Base-by-base conservation (phyloP, 2,113 vertebrate genomes). In the Ascaphus truei region DNA sequence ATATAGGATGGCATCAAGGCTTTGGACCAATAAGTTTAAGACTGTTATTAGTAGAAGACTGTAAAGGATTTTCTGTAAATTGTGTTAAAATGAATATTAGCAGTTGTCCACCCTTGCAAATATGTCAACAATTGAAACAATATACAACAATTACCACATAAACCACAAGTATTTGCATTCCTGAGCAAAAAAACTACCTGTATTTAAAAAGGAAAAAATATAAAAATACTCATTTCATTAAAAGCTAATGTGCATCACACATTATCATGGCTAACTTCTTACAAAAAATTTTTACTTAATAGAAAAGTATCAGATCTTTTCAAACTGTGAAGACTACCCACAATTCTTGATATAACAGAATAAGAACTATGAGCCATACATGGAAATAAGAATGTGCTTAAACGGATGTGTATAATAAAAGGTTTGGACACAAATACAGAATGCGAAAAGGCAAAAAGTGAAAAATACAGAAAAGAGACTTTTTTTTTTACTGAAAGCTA, bases 261-360 rank as follows among this genome's bases (percentile, higher is more conserved):
- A 15, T 26, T 53, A 66, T 68, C 33, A 36, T 25, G 15, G 27
- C 64, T 73, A 52, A 78, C 74, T 53, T 71, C 45, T 23, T 26
- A 58, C 47, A 16, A 53, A 52, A 72, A 2, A 16, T 5, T 79
- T 80, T 77, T 68, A 58, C 76, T 71, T 25, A 23, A 65, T 25
- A 65, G 74, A 16, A 39, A 76, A 16, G 18, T 66, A 61, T 31
- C 62, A 27, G 77, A 78, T 77, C 62, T 78, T 48, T 56, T 80
- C 76, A 82, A 83, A 88, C 85, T 89, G 89, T 89, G 88, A 90
- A 88, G 81, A 85, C 7, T 63, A 83, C 48, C 73, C 72, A 65
- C 73, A 76, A 76, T 77, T 71, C 77, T 80, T 80, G 41, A 68
- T 25, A 23, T 59, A 71, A 73, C 67, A 78, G 72, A 74, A 71